A percentile compares a stretch with the other conserved stretches of the same genome.
These are phyloP conservation scores for Phymatocera aterrima DNA, from an alignment of 2,888 invertebrate genomes.

Conservation along the genomic window DNA sequence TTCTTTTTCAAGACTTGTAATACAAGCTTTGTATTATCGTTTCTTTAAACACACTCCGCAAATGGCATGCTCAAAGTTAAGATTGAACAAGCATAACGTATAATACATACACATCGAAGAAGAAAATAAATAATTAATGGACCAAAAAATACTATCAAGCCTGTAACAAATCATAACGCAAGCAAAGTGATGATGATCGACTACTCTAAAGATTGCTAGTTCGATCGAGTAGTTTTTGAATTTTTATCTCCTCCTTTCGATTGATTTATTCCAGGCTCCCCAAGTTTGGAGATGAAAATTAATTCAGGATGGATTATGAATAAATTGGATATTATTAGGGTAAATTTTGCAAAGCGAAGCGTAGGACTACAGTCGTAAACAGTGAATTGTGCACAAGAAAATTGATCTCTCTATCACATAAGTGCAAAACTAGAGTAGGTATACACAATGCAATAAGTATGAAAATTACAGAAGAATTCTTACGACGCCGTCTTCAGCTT, in stretches of 20 bases:
- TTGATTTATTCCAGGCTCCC: conserved; percentile 24
- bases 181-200: not conserved
- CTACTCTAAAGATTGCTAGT: too few relatives aligned
- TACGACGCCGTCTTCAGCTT: conserved; percentile 24
- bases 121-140: conserved; percentile 47
- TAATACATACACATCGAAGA: conserved; percentile 47
- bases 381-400: not conserved
- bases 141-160: conserved; percentile 47
- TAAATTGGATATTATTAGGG: conserved; percentile 24
- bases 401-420: not conserved
- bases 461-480: conserved; percentile 30
- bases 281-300: conserved; percentile 18
- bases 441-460: not conserved
- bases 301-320: conserved; percentile 32
- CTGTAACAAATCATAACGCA: conserved; percentile 5
- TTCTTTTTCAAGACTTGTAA: conserved; percentile 36
- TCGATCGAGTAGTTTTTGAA: too few relatives aligned
- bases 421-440: not conserved
- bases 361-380: conserved; percentile 6
- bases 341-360: conserved; percentile 31
- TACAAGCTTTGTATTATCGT: conserved; percentile 40
- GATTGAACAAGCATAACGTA: conserved; percentile 63
- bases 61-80: conserved; percentile 68
- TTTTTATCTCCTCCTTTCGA: not conserved
- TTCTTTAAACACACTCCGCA: conserved; percentile 60